Percentiles rank a stretch among this genome's conserved stretches.
phyloP scores from a whole-genome alignment of 2,113 vertebrate genomes.

The Acanthochromis polyacanthus region DNA sequence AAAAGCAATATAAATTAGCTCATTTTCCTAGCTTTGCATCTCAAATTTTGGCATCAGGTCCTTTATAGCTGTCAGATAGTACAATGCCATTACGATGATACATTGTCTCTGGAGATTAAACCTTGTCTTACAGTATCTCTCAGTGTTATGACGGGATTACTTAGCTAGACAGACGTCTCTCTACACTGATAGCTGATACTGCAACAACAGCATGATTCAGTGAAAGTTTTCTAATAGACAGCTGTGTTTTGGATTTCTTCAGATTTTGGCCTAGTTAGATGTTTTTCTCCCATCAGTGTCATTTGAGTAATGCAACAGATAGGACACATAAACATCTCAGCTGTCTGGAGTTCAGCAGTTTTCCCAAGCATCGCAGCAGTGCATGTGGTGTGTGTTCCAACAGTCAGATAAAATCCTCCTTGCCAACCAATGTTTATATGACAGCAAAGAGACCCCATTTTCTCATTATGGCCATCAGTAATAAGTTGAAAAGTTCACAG shows the following conservation, averaged over 20 bases:
- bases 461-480: slow-evolving; percentile 4
- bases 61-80: too few relatives aligned
- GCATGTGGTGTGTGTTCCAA: slow-evolving; percentile 27
- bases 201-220: not conserved
- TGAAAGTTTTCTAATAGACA: slow-evolving; percentile 9
- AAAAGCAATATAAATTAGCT: too few relatives aligned
- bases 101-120: too few relatives aligned
- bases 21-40: too few relatives aligned
- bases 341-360: slow-evolving; percentile 33
- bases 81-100: too few relatives aligned
- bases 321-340: slow-evolving; percentile 47
- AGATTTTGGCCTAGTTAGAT: slow-evolving; percentile 32
- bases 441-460: slow-evolving; percentile 4
- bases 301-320: slow-evolving; percentile 40
- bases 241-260: slow-evolving; percentile 52
- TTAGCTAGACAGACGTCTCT: not conserved
- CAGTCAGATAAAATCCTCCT: slow-evolving; percentile 16
- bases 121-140: too few relatives aligned
- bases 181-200: not conserved
- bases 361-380: slow-evolving; percentile 26
- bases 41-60: too few relatives aligned
- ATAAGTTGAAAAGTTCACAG: slow-evolving; percentile 39
- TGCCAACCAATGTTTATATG: slow-evolving; percentile 19
- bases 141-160: too few relatives aligned
- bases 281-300: not conserved